Percentiles rank a stretch among this genome's conserved stretches.
phyloP scores from a whole-genome alignment of 53 echinoderm and acorn worm genomes.

The Holothuria leucospilota region DNA sequence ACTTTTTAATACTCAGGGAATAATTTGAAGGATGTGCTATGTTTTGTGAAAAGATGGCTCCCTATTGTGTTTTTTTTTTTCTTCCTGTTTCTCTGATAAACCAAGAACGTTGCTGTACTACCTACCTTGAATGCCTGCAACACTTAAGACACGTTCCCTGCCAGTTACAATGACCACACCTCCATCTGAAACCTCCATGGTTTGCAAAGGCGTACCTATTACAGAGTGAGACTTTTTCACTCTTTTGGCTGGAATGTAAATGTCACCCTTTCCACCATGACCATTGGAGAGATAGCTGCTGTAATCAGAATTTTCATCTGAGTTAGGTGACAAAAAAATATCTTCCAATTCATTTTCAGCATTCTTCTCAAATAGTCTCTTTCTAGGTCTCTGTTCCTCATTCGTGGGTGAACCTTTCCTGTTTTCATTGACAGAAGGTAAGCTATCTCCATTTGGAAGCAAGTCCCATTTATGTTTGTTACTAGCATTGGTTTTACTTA shows the following conservation, averaged over 20 bases:
- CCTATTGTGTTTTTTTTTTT: too few species aligned
- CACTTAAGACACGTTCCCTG: conserved; percentile 20
- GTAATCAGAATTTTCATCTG: background rate
- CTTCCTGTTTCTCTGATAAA: too few species aligned
- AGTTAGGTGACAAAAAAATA: conserved; percentile 28
- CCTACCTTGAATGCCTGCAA: conserved; percentile 27
- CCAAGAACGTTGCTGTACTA: background rate
- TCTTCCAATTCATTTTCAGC: conserved; percentile 11
- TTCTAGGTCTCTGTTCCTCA: background rate
- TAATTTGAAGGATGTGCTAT: too few species aligned
- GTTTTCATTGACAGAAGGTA: too few species aligned
- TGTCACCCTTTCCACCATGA: background rate
- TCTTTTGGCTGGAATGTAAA: conserved; percentile 55
- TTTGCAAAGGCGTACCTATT: conserved; percentile 18
- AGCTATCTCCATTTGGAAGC: background rate
- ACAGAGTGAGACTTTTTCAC: conserved; percentile 52
- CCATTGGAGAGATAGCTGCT: conserved; percentile 18
- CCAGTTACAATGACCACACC: conserved; percentile 41
- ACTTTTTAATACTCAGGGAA: too few species aligned
- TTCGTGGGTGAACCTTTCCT: too few species aligned
- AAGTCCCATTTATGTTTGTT: background rate
- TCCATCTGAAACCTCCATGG: conserved; percentile 27
- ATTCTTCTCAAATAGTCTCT: background rate
- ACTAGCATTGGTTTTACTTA: background rate
- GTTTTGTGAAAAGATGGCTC: too few species aligned